phyloP scores from a whole-genome alignment of 2,888 invertebrate species.

The Gasteruption jaculator region DNA sequence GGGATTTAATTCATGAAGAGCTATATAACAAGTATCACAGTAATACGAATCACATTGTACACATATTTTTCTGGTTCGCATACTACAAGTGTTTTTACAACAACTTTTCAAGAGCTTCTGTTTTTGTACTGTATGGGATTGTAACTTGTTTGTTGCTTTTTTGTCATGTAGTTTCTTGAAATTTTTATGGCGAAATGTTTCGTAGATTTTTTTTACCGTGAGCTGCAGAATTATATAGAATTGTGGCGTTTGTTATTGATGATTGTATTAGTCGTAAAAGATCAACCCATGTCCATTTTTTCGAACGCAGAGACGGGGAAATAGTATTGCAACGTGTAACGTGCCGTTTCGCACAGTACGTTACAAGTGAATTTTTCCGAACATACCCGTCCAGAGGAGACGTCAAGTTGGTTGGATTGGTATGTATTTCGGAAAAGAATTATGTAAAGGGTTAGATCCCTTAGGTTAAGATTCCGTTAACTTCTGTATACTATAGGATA shows the following conservation, averaged over 20 bases:
- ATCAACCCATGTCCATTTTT: too few relatives aligned
- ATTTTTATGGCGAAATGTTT: conserved; percentile 1
- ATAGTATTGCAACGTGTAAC: too few relatives aligned
- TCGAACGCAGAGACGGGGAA: neutral
- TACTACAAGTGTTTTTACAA: neutral
- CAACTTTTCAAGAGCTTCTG: neutral
- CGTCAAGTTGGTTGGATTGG: too few relatives aligned
- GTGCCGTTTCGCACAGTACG: too few relatives aligned
- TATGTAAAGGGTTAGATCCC: too few relatives aligned
- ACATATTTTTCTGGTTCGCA: neutral
- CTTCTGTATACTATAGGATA: too few relatives aligned
- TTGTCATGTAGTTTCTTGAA: conserved; percentile 1
- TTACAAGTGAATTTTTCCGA: too few relatives aligned
- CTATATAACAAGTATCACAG: neutral
- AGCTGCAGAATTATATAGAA: neutral
- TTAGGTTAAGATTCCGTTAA: too few relatives aligned
- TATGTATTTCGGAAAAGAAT: too few relatives aligned
- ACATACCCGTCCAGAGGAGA: too few relatives aligned
- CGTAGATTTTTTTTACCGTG: neutral
- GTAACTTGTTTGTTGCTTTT: neutral
- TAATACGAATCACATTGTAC: conserved; percentile 1
- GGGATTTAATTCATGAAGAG: neutral
- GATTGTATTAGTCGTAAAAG: neutral
- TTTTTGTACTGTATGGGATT: neutral
- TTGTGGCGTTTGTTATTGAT: conserved; percentile 1